Evolutionary conservation across 1,140 invertebrate species (phyloP).

Genomic region (Drosophila arizonae): DNA sequence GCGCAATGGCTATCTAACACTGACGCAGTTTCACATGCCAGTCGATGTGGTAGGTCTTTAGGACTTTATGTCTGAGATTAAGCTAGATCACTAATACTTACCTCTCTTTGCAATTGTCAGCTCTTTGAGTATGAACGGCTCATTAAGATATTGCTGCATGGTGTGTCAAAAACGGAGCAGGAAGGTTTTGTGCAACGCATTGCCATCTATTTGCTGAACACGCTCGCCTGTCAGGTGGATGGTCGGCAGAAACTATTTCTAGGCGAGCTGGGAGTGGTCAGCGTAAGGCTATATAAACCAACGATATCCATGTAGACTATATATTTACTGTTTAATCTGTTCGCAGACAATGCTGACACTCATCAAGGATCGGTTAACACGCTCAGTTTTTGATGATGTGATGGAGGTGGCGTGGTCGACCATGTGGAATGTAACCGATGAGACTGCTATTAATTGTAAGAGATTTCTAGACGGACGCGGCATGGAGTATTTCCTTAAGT

Average conservation of each 20-base stretch:
- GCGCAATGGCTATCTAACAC: constrained; percentile 96
- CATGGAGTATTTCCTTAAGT: constrained; percentile 93
- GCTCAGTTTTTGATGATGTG: constrained; percentile 94
- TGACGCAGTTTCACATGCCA: constrained; percentile 97
- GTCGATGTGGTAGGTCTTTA: constrained; percentile 91
- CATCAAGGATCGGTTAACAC: constrained; percentile 89
- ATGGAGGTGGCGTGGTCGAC: constrained; percentile 99
- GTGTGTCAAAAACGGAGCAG: constrained; percentile 90
- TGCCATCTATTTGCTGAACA: constrained; percentile 97
- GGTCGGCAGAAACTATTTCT: constrained; percentile 94
- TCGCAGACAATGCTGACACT: constrained; percentile 93
- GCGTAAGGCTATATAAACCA: constrained; percentile 84
- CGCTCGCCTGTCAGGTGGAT: constrained; percentile 97
- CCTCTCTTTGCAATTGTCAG: constrained; percentile 83
- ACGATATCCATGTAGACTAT: background rate
- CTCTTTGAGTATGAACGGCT: constrained; percentile 95
- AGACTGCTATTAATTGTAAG: constrained; percentile 95
- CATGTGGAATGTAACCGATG: constrained; percentile 99
- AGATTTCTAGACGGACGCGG: constrained; percentile 93
- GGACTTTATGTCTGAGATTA: background rate
- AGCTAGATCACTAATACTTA: background rate
- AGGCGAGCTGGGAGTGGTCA: constrained; percentile 94
- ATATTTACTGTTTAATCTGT: constrained; percentile 37
- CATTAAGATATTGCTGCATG: constrained; percentile 92
- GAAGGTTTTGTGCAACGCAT: constrained; percentile 97